These are phyloP conservation scores for Copsychus sechellarum DNA, from an alignment of 2,113 vertebrate species.

Conservation along the genomic window DNA sequence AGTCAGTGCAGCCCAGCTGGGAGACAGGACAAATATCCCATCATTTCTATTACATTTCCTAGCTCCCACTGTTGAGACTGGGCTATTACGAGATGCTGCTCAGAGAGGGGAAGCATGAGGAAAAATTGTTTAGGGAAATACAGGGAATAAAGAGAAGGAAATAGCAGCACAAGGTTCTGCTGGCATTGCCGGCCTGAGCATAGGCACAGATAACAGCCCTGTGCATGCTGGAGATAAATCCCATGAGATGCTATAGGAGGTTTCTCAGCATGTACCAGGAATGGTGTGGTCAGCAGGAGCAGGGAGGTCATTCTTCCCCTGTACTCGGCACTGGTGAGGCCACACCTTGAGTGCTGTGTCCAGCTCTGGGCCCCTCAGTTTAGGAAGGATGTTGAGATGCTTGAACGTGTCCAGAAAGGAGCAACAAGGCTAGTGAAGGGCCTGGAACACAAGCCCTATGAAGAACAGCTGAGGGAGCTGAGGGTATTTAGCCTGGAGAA, in stretches of 20 bases:
- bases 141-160: background rate
- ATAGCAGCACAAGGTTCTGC: background rate
- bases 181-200: background rate
- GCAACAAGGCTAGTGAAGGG: background rate
- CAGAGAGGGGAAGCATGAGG: background rate
- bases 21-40: background rate
- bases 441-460: too few species aligned
- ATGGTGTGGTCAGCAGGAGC: background rate
- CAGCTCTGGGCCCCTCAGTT: background rate
- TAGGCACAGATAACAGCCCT: background rate
- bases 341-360: too few species aligned
- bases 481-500: too few species aligned
- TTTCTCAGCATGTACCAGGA: background rate
- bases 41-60: background rate
- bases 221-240: background rate
- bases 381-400: background rate
- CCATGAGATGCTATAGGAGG: background rate
- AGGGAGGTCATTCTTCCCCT: background rate
- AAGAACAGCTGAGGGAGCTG: too few species aligned
- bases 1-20: background rate
- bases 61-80: background rate
- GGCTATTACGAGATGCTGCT: background rate
- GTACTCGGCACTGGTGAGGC: background rate
- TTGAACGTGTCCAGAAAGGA: accelerated
- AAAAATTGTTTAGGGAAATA: background rate